Percentiles rank a stretch among this genome's conserved stretches.
These are phyloP conservation scores for Porites cylindrica DNA, from an alignment of 92 coral and sea anemone genomes.

Conservation along the genomic window DNA sequence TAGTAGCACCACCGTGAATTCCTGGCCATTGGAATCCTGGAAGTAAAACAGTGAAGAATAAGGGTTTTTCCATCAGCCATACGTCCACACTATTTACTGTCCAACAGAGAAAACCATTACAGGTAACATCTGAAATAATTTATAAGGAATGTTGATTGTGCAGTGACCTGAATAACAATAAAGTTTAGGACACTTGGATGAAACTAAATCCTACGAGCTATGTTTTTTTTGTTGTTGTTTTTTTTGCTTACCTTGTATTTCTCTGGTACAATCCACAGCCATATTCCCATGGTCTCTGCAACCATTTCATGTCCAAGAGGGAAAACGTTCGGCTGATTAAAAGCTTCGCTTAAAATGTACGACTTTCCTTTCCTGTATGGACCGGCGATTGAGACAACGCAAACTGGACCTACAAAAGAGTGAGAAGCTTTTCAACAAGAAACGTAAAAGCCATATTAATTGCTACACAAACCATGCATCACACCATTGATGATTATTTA, in stretches of 20 bases:
- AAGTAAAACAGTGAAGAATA: neutral
- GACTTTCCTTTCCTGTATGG: constrained; percentile 52
- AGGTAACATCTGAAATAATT: too few relatives aligned
- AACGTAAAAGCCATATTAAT: too few relatives aligned
- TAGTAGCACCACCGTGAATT: constrained; percentile 79
- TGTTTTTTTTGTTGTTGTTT: too few relatives aligned
- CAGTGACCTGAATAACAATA: too few relatives aligned
- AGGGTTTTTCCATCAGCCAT: neutral
- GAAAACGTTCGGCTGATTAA: constrained; percentile 50
- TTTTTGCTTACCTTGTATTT: constrained; percentile 32
- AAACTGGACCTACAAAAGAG: constrained; percentile 32
- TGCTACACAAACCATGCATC: too few relatives aligned
- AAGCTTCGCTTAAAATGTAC: constrained; percentile 34
- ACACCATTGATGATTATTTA: too few relatives aligned
- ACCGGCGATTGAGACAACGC: constrained; percentile 48
- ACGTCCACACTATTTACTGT: too few relatives aligned
- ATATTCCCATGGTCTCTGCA: constrained; percentile 89
- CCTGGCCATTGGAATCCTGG: constrained; percentile 52
- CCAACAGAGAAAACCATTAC: too few relatives aligned
- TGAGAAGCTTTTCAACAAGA: too few relatives aligned
- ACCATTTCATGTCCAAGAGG: constrained; percentile 78
- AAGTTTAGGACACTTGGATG: too few relatives aligned
- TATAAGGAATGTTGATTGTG: too few relatives aligned
- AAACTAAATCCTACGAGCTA: neutral
- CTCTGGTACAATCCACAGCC: constrained; percentile 80